These are phyloP conservation scores for Charanyca ferruginea DNA, from an alignment of 2,888 invertebrate species.

Conservation along the genomic window DNA sequence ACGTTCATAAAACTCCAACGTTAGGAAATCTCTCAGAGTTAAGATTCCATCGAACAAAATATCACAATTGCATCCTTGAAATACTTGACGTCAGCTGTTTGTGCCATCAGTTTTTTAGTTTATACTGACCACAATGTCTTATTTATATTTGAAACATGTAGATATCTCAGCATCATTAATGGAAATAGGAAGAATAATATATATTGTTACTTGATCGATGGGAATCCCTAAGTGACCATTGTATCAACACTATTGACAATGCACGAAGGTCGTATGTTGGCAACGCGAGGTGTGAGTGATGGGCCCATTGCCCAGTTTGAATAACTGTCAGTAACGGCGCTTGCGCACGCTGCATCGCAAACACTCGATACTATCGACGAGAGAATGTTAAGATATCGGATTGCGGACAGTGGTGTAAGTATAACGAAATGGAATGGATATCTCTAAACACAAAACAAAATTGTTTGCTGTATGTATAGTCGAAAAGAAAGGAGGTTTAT, in stretches of 20 bases:
- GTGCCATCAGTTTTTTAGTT: not conserved
- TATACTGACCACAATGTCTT: slow-evolving; percentile 11
- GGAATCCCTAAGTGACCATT: slow-evolving; percentile 48
- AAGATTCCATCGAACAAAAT: no score
- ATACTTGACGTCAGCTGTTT: not conserved
- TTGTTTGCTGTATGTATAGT: not conserved
- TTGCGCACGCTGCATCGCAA: slow-evolving; percentile 62
- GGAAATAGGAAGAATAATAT: not conserved
- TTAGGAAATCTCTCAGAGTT: no score
- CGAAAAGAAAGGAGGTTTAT: no score
- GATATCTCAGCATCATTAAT: slow-evolving; percentile 25
- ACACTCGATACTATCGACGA: slow-evolving; percentile 44
- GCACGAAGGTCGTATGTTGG: slow-evolving; percentile 36
- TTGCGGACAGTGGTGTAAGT: slow-evolving; percentile 18
- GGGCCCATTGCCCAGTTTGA: slow-evolving; percentile 66
- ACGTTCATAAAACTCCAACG: no score
- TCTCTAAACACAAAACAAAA: not conserved
- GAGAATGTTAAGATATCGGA: slow-evolving; percentile 40
- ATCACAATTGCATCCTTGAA: slow-evolving; percentile 31
- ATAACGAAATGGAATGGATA: not conserved
- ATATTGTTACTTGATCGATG: slow-evolving; percentile 5
- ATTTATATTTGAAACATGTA: slow-evolving; percentile 40
- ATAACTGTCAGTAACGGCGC: slow-evolving; percentile 73
- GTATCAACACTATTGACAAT: slow-evolving; percentile 29
- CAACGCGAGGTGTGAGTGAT: slow-evolving; percentile 29